Evolutionary conservation across 2,113 vertebrate species (phyloP).

Genomic region (Chionomys nivalis): DNA sequence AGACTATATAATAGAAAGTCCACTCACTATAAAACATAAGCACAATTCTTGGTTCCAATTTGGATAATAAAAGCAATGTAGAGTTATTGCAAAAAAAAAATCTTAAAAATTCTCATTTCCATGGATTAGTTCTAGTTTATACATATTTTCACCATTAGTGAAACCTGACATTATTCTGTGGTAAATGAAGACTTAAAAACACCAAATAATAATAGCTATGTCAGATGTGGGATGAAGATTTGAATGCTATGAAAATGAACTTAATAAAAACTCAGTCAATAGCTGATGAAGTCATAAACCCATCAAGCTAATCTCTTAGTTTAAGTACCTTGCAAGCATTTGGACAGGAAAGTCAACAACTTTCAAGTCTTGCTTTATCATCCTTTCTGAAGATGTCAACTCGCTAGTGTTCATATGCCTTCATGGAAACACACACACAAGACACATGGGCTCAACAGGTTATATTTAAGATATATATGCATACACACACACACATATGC

Average conservation of each 20-base stretch:
- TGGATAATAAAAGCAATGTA: background rate
- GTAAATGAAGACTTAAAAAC: background rate
- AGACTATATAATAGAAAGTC: constrained; percentile 17
- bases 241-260: constrained; percentile 39
- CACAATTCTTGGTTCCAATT: background rate
- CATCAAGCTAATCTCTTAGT: background rate
- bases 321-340: constrained; percentile 4
- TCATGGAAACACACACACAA: background rate
- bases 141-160: background rate
- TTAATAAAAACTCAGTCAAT: background rate
- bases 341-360: constrained; percentile 22
- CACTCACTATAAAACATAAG: constrained; percentile 14
- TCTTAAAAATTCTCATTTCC: constrained; percentile 13
- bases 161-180: background rate
- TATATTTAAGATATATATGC: background rate
- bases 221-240: background rate
- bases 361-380: constrained; percentile 48
- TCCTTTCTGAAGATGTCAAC: background rate
- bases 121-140: constrained; percentile 11
- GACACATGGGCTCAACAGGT: background rate
- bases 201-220: background rate
- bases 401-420: background rate
- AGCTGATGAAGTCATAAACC: constrained; percentile 49
- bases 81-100: background rate
- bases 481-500: background rate